Conservation (phyloP, 35 echinoderm and acorn worm genomes). For the Lytechinus variegatus region DNA sequence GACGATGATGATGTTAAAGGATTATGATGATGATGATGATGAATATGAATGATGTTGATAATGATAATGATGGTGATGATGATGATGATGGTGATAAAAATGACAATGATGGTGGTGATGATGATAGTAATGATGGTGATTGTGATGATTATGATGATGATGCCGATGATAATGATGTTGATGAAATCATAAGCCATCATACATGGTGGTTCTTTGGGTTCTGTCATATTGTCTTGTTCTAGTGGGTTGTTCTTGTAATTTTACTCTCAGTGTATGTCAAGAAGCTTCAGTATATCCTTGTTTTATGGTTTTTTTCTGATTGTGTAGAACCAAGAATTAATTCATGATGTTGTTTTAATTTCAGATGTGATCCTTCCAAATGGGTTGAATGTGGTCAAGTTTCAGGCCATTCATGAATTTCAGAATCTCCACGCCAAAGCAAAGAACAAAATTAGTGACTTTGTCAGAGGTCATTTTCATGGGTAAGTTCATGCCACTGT, state of each 20-base stretch:
- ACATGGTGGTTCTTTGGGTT: too few relatives aligned
- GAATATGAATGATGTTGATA: neutral
- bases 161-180: too few relatives aligned
- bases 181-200: too few relatives aligned
- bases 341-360: slow-evolving; percentile 14
- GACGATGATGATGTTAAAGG: neutral
- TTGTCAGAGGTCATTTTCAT: slow-evolving; percentile 96
- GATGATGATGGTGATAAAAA: too few relatives aligned
- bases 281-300: too few relatives aligned
- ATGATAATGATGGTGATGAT: too few relatives aligned
- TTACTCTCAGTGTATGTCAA: too few relatives aligned
- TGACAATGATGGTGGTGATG: too few relatives aligned
- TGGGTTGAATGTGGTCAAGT: slow-evolving; percentile 97
- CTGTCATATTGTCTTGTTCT: too few relatives aligned
- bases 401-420: slow-evolving; percentile 98
- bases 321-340: too few relatives aligned
- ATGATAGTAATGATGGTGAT: neutral
- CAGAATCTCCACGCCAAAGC: slow-evolving; percentile 98
- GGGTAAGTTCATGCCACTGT: slow-evolving; percentile 66
- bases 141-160: neutral
- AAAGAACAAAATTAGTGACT: slow-evolving; percentile 95
- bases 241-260: too few relatives aligned
- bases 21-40: neutral
- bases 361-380: slow-evolving; percentile 93
- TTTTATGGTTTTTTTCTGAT: too few relatives aligned